A percentile compares a stretch with the other conserved stretches of the same genome.
Evolutionary conservation across 2,888 invertebrate species (phyloP).

Genomic region (Hedychridium roseum): DNA sequence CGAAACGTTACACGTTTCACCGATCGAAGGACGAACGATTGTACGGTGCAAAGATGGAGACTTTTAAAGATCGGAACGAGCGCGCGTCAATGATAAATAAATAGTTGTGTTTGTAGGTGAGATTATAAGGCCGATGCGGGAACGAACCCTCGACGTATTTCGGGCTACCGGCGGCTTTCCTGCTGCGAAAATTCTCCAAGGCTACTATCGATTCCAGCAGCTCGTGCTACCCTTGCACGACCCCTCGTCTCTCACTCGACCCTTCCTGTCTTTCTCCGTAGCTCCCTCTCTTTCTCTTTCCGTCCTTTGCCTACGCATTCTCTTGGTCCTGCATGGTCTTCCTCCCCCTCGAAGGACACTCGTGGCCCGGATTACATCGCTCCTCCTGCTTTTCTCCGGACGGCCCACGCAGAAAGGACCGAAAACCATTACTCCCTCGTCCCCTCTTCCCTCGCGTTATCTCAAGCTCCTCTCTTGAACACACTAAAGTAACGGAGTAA

Average conservation of each 20-base stretch:
- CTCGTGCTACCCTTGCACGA: constrained; percentile 46
- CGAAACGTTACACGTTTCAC: too few species aligned
- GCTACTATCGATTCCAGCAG: constrained; percentile 54
- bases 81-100: too few species aligned
- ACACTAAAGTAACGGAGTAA: too few species aligned
- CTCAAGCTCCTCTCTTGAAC: constrained; percentile 13
- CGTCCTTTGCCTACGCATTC: constrained; percentile 14
- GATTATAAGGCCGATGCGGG: too few species aligned
- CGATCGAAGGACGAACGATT: too few species aligned
- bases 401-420: too few species aligned
- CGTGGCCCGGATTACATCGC: constrained; percentile 3
- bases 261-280: constrained; percentile 19
- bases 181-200: constrained; percentile 51
- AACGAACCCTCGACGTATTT: too few species aligned
- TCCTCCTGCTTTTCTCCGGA: constrained; percentile 9
- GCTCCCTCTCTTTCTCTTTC: constrained; percentile 24
- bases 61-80: too few species aligned
- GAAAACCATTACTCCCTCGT: constrained; percentile 18
- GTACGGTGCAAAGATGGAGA: too few species aligned
- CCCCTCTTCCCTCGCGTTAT: constrained; percentile 21
- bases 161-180: too few species aligned
- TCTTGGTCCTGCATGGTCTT: not conserved
- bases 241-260: constrained; percentile 40
- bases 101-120: too few species aligned
- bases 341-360: too few species aligned